Conservation (phyloP, 2,113 vertebrate species). For the Machaerirhynchus nigripectus region DNA sequence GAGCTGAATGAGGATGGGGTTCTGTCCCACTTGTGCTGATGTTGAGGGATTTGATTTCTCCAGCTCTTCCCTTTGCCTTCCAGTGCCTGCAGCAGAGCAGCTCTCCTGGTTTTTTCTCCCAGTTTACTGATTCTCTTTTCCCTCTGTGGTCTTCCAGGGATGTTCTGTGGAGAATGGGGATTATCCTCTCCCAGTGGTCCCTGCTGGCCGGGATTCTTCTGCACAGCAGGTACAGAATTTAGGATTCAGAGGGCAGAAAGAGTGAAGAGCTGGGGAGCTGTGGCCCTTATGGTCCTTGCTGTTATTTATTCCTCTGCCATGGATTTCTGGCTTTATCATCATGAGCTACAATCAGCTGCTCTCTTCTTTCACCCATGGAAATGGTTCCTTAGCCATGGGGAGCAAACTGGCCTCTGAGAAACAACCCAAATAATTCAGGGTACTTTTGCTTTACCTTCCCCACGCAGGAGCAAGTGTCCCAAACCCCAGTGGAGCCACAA, state of each 20-base stretch:
- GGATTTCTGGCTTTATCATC: background rate
- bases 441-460: background rate
- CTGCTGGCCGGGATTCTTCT: conserved; percentile 83
- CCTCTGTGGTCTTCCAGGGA: conserved; percentile 56
- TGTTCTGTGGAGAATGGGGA: conserved; percentile 83
- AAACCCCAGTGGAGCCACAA: conserved; percentile 75
- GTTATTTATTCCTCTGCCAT: background rate
- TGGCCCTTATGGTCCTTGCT: background rate
- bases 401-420: background rate
- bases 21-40: background rate
- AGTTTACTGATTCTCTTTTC: background rate
- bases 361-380: background rate
- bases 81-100: background rate
- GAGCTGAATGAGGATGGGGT: background rate
- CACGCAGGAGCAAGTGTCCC: conserved; percentile 52
- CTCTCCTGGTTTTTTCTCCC: background rate
- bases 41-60: background rate
- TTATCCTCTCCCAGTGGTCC: conserved; percentile 78
- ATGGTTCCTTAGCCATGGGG: background rate
- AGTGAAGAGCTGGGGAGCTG: background rate
- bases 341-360: background rate
- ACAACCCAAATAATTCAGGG: background rate
- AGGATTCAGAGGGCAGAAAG: background rate
- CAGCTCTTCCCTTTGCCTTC: background rate
- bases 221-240: conserved; percentile 71